Base-by-base conservation (phyloP, 2,113 vertebrate species). In the Syngnathus scovelli region DNA sequence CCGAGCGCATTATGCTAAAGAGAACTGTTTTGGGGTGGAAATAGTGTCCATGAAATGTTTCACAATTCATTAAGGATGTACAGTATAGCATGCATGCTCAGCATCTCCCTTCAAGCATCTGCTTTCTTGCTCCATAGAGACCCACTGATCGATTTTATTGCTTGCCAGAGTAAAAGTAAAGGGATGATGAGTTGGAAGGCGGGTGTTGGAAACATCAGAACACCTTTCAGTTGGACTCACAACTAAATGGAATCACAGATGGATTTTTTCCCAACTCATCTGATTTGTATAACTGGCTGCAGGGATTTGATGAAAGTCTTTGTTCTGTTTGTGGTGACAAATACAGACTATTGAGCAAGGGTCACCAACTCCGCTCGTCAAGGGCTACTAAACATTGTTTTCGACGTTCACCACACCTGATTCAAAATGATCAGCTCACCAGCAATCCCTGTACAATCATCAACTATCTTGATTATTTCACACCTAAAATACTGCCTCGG, bases 271-370 rank as follows among this genome's bases (percentile, higher is more conserved):
- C 58, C 38, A 19, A 74, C 72, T 71, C 61, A 72, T 67, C 73
- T 79, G 74, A 67, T 38, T 33, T 69, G 52, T 44, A 44, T 44
- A 44, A 66, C 8, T 5, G 44, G 62, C 67, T 65, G 62, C 68
- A 11, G 58, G 49, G 63, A 79, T 51, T 70, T 69, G 76, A 66
- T 68, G 68, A 71, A 79, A 75, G 69, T 78, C 72, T 73, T 69
- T 78, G 66, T 81, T 73, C 76, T 70, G 60, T 76, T 75, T 61
- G 49, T 33, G 27, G 27, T 33, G 27, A 33, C 27, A 33, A 33
- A 33, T 33, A 33, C 27, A 33, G 3, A 33, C 27, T 33, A 33
- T 33, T 33, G 27, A 33, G 27, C 27, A 33, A 33, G 27, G 27
- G 27, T 33, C 27, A 33, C 27, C 27, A 33, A 33, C 27, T 33